Base-by-base conservation (phyloP, 2,113 vertebrate species). In the Choloepus hoffmanni region DNA sequence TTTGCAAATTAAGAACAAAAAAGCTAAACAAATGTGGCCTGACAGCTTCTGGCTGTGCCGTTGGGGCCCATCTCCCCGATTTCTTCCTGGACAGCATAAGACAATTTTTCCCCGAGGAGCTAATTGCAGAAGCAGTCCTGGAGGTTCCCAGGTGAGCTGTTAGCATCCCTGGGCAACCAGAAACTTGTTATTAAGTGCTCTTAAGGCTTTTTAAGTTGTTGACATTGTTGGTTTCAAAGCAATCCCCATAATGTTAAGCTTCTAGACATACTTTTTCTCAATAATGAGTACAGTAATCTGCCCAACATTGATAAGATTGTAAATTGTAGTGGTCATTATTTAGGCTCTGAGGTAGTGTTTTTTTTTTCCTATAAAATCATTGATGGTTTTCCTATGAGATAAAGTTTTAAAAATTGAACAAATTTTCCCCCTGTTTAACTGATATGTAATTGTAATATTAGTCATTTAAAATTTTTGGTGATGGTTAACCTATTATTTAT, bases 61-160 rank as follows among this genome's bases (percentile, higher is more conserved):
- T 36, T 33, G 1, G 67, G 90, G 23, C 30, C 30, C 55, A 3
- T 33, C 15, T 45, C 16, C n/a, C 60, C 40, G 43, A 21, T n/a
- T 81, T 30, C 3, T 21, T 67, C 67, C 60, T 60, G 45, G 33
- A 15, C 28, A 11, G 23, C 5, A 4, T 4, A 28, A 40, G 60
- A 74, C 16, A 9, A 11, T 83, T 74, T 67, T 14, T 50, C 33
- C 60, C 40, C 21, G 9, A 70, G 93, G 40, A 79, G 4, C 50
- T 82, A 60, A 76, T 68, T 92, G 40, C 45, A 65, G n/a, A 87
- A 78, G 85, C 53, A 89, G 36, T 18, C 23, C 23, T 50, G 30
- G 78, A n/a, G 21, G 53, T 95, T 93, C 16, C 92, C 23, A 76
- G 86, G 96, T 85, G 45, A 95, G 73, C 40, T 70, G 10, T 43